Evolutionary conservation across 23 tunicate species (phyloP).

Genomic region (Styela plicata): DNA sequence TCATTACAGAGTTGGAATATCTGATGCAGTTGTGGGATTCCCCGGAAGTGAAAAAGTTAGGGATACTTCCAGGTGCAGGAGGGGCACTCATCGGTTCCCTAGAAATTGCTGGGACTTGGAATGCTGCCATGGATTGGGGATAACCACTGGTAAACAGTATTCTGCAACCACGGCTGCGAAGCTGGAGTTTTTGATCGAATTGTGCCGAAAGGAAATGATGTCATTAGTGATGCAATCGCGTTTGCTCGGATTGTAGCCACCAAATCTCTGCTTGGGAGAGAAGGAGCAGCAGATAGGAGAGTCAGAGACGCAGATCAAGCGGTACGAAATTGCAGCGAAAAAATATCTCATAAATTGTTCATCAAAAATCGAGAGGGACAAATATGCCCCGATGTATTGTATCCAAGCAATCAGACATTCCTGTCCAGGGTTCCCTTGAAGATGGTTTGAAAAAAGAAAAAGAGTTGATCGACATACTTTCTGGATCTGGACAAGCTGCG

Average conservation of each 20-base stretch:
- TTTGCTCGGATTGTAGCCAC: constrained; percentile 1
- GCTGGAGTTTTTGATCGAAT: constrained; percentile 36
- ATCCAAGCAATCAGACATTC: constrained; percentile 24
- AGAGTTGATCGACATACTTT: background rate
- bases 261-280: constrained; percentile 7
- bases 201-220: constrained; percentile 21
- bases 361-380: constrained; percentile 50
- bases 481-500: constrained; percentile 57
- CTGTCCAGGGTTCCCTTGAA: constrained; percentile 20
- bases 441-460: constrained; percentile 58
- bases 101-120: constrained; percentile 51
- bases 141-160: constrained; percentile 45
- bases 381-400: constrained; percentile 55
- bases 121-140: constrained; percentile 45
- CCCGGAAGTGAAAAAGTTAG: constrained; percentile 83
- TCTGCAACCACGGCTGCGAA: constrained; percentile 36
- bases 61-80: constrained; percentile 67
- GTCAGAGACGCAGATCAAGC: constrained; percentile 27
- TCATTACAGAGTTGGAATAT: constrained; percentile 53
- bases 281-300: background rate
- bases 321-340: constrained; percentile 27
- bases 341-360: constrained; percentile 16
- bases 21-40: constrained; percentile 33
- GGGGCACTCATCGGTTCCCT: constrained; percentile 80
- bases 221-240: constrained; percentile 8